phyloP scores from a whole-genome alignment of 2,888 invertebrate species.

The Polydrusus pterygomalis region DNA sequence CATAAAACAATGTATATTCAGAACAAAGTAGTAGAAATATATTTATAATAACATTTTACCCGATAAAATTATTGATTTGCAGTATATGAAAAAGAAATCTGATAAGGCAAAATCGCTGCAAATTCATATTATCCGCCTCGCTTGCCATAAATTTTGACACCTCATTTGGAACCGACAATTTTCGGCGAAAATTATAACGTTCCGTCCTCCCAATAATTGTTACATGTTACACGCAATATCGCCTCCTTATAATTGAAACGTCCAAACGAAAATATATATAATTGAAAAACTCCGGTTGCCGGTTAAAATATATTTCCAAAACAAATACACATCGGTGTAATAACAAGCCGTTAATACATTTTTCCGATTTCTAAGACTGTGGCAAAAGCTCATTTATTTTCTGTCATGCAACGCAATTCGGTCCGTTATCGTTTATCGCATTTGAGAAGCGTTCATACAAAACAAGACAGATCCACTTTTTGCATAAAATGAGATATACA shows the following conservation, averaged over 20 bases:
- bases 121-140: slow-evolving; percentile 2
- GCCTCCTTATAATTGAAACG: slow-evolving; percentile 45
- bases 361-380: background rate
- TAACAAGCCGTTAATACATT: background rate
- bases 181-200: slow-evolving; percentile 36
- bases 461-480: too few species aligned
- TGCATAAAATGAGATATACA: too few species aligned
- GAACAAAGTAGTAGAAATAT: too few species aligned
- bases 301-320: slow-evolving; percentile 35
- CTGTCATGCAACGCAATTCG: background rate
- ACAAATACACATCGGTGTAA: slow-evolving; percentile 9
- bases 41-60: too few species aligned
- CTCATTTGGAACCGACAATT: slow-evolving; percentile 16
- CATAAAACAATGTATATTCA: too few species aligned
- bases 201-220: slow-evolving; percentile 26
- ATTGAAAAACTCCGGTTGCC: slow-evolving; percentile 43
- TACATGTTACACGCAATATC: slow-evolving; percentile 45
- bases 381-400: background rate
- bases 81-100: background rate
- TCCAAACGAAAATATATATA: slow-evolving; percentile 46
- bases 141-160: slow-evolving; percentile 20
- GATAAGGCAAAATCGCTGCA: background rate
- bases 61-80: too few species aligned
- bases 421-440: too few species aligned
- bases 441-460: too few species aligned